Base-by-base conservation (phyloP, 2,113 vertebrate species). In the Diadophis punctatus region DNA sequence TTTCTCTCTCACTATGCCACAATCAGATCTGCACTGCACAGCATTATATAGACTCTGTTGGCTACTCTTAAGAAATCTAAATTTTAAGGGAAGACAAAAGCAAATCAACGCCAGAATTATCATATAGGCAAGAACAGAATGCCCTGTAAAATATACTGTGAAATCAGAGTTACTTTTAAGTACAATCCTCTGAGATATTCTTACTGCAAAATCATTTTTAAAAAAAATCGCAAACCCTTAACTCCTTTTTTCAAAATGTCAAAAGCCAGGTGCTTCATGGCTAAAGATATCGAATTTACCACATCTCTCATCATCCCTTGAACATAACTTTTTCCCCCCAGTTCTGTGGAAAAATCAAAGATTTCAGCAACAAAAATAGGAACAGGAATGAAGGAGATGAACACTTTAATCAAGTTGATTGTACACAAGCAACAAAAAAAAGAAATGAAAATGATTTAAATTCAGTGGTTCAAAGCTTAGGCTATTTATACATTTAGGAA, bases 161-260 rank as follows among this genome's bases (percentile, higher is more conserved):
- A 58, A 89, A 89, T 55, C 60, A 48, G 55, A 87, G 88, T 93
- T 93, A 96, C 93, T 63, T 30, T 89, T 49, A 22, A 94, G 53
- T 25, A 84, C 58, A 93, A 94, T 93, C 92, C 93, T 85, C 48
- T 95, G 46, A 89, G 23, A 20, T 95, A 89, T 95, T 93, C 93
- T n/a, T 43, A 89, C 90, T 93, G 89, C 92, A 94, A 14, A 92
- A 91, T 93, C 91, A 94, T 90, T 94, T 94, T 90, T 1, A 23
- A 12, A 1, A 90, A 93, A 1, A 90, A 94, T 94, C 90, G 87
- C 93, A 93, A 94, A 51, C 90, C 3, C 93, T 93, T 94, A 93
- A 95, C 94, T 94, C 88, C 0, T 22, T 95, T 96, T 96, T 93
- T 85, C 84, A 93, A 90, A 92, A 80, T 93, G 93, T 93, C 92